phyloP scores from a whole-genome alignment of 2,888 invertebrate species.

The Apodemia duryi region DNA sequence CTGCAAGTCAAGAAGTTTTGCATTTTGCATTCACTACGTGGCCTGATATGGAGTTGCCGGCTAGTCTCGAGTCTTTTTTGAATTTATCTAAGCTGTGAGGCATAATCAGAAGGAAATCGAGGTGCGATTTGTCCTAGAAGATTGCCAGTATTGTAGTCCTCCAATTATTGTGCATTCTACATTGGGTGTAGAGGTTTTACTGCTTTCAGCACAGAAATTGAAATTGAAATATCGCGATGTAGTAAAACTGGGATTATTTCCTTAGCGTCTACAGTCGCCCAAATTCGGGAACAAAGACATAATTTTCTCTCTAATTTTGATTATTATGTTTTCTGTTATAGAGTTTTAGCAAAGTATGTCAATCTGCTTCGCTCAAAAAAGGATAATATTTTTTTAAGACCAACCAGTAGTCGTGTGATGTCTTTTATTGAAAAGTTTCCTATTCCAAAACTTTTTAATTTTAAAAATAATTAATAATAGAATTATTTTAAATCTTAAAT shows the following conservation, averaged over 20 bases:
- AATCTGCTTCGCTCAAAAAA: too few relatives aligned
- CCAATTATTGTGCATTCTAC: constrained; percentile 16
- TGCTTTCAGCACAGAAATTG: constrained; percentile 13
- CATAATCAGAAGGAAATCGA: constrained; percentile 1
- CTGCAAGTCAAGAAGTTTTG: constrained; percentile 15
- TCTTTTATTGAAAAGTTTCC: too few relatives aligned
- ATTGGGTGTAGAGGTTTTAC: not conserved
- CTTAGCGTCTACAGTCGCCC: constrained; percentile 1
- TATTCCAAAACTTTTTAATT: too few relatives aligned
- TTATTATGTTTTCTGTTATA: not conserved
- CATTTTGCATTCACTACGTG: constrained; percentile 14
- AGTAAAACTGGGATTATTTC: not conserved
- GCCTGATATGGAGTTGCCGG: too few relatives aligned
- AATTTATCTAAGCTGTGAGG: constrained; percentile 16
- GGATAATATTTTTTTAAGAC: too few relatives aligned
- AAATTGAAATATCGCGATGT: not conserved
- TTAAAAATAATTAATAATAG: too few relatives aligned
- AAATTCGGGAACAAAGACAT: constrained; percentile 6
- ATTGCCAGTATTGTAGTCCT: not conserved
- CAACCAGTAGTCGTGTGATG: too few relatives aligned
- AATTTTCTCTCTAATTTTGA: not conserved
- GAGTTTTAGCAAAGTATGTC: too few relatives aligned
- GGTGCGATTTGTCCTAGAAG: not conserved
- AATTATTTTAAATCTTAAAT: too few relatives aligned
- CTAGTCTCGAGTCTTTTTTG: constrained; percentile 12